A percentile compares a stretch with the other conserved stretches of the same genome.
Conservation (phyloP, 2,888 invertebrate genomes). For the Hydrotaea cyrtoneurina region DNA sequence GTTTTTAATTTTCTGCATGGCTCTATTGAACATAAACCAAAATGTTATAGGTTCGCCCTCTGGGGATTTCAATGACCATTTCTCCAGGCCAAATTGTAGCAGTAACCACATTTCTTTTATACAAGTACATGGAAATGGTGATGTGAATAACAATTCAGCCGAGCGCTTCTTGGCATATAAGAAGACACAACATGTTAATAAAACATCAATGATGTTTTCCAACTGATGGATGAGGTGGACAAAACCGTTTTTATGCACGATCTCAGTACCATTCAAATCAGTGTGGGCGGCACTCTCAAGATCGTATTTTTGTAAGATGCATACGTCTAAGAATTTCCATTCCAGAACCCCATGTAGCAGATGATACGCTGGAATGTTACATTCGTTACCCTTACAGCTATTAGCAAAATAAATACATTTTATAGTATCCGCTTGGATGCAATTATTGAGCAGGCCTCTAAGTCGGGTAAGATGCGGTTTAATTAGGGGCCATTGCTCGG, state of each 20-base stretch:
- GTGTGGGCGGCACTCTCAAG: constrained; percentile 4
- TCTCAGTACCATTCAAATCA: background rate
- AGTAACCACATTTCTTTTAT: constrained; percentile 83
- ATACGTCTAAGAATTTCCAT: constrained; percentile 79
- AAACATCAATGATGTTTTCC: constrained; percentile 72
- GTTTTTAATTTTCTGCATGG: constrained; percentile 74
- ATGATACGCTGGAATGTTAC: constrained; percentile 78
- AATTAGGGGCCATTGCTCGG: constrained; percentile 65
- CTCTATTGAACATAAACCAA: constrained; percentile 81
- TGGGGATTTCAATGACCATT: constrained; percentile 67
- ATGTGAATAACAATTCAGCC: constrained; percentile 80
- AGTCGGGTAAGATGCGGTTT: constrained; percentile 69
- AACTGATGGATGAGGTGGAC: constrained; percentile 69
- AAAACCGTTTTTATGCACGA: background rate
- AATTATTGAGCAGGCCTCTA: constrained; percentile 73
- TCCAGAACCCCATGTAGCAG: constrained; percentile 79
- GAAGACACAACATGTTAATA: constrained; percentile 73
- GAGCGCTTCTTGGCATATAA: constrained; percentile 77
- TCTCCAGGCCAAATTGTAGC: constrained; percentile 81
- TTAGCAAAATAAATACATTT: constrained; percentile 76
- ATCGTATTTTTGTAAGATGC: constrained; percentile 72
- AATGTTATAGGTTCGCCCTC: constrained; percentile 73
- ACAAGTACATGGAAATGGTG: constrained; percentile 83
- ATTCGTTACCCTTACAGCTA: constrained; percentile 77
- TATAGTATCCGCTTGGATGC: constrained; percentile 72